A percentile compares a stretch with the other conserved stretches of the same genome.
Conservation (phyloP, 2,113 vertebrate species). For the Mirounga angustirostris region DNA sequence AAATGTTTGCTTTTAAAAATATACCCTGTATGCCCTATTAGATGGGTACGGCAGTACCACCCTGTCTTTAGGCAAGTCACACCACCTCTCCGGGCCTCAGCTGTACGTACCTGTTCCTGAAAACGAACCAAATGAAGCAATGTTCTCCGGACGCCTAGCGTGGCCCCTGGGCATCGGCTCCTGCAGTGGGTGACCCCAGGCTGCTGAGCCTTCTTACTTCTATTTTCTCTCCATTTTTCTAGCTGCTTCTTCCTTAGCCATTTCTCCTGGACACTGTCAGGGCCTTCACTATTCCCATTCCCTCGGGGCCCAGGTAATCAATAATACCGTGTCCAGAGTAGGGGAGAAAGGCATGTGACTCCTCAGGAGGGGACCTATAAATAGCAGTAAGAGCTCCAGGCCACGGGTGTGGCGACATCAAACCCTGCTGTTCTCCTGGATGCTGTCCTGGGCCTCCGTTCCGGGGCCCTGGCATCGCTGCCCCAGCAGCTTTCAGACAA, state of each 20-base stretch:
- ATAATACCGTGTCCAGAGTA: constrained; percentile 5
- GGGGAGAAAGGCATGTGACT: background rate
- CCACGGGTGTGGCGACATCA: background rate
- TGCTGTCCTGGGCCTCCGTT: background rate
- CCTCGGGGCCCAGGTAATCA: background rate
- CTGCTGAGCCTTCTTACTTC: background rate
- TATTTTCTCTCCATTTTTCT: background rate
- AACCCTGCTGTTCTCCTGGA: background rate
- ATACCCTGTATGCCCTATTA: background rate
- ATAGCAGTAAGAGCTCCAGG: background rate
- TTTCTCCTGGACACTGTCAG: background rate
- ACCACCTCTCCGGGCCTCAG: background rate
- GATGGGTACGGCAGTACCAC: background rate
- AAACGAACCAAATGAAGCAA: background rate
- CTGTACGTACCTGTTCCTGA: background rate
- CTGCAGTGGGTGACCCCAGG: fast-evolving
- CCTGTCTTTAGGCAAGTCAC: background rate
- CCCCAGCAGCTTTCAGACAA: background rate
- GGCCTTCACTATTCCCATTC: background rate
- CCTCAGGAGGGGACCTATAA: constrained; percentile 32
- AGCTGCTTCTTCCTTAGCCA: background rate
- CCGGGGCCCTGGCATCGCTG: background rate
- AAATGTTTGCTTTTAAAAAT: background rate
- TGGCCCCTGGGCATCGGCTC: background rate
- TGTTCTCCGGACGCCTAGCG: background rate